phyloP scores from a whole-genome alignment of 2,888 invertebrate genomes.

The Scrobipalpa costella region DNA sequence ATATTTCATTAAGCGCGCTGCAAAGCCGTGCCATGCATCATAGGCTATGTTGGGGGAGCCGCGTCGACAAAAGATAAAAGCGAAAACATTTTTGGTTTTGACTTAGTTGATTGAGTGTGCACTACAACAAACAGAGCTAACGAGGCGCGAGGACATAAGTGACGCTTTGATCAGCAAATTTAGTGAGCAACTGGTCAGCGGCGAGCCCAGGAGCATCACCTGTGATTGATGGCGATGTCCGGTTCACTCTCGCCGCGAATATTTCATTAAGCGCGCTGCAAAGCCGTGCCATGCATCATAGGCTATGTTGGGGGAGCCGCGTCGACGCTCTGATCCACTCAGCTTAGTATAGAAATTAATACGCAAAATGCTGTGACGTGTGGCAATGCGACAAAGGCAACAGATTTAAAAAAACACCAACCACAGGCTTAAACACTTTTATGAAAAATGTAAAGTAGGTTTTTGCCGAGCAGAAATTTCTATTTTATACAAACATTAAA shows the following conservation, averaged over 20 bases:
- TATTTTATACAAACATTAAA: background rate
- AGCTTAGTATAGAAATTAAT: conserved; percentile 75
- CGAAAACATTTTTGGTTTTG: no score
- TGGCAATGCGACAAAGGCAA: conserved; percentile 49
- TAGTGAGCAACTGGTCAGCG: conserved; percentile 49
- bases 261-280: conserved; percentile 75
- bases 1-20: conserved; percentile 77
- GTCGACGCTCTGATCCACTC: conserved; percentile 71
- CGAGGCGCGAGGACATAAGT: conserved; percentile 6
- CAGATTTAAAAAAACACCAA: conserved; percentile 25
- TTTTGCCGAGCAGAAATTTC: background rate
- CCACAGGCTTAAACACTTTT: conserved; percentile 22
- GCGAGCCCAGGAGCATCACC: conserved; percentile 57
- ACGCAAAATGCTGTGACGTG: conserved; percentile 54
- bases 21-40: conserved; percentile 72
- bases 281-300: conserved; percentile 73
- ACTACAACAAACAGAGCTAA: background rate
- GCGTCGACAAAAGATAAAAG: no score
- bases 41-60: conserved; percentile 61
- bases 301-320: conserved; percentile 59
- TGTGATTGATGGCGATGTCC: conserved; percentile 72
- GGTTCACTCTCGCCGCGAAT: conserved; percentile 69
- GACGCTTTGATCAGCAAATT: conserved; percentile 33
- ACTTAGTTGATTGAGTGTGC: background rate
- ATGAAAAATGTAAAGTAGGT: conserved; percentile 4